phyloP scores from a whole-genome alignment of 2,888 invertebrate genomes.

The Sesia apiformis region DNA sequence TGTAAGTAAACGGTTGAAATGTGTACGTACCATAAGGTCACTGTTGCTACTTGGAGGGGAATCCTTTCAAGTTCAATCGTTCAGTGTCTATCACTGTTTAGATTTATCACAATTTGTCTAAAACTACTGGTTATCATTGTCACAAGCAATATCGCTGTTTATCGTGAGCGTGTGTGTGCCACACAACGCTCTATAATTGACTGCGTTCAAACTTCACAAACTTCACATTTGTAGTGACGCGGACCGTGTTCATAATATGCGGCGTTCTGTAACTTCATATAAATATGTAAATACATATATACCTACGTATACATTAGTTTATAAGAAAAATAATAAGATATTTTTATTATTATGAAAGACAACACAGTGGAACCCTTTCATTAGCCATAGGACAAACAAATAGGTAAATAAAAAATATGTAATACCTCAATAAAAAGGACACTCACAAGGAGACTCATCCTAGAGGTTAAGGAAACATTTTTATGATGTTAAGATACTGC shows the following conservation, averaged over 20 bases:
- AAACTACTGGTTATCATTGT: background rate
- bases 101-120: background rate
- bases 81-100: background rate
- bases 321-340: too few species aligned
- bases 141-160: background rate
- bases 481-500: too few species aligned
- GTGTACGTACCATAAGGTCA: too few species aligned
- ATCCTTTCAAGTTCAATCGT: background rate
- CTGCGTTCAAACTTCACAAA: background rate
- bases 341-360: too few species aligned
- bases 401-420: too few species aligned
- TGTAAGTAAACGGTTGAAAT: too few species aligned
- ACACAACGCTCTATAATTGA: background rate
- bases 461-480: too few species aligned
- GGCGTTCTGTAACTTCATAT: background rate
- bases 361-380: too few species aligned
- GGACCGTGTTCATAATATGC: background rate
- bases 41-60: too few species aligned
- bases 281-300: background rate
- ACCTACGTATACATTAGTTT: background rate
- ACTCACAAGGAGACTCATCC: too few species aligned
- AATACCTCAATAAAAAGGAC: too few species aligned
- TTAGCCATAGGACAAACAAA: too few species aligned
- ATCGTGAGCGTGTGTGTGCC: background rate
- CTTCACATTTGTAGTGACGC: background rate